Base-by-base conservation (phyloP, 2,797 vertebrate species). In the Sarcophilus harrisii region DNA sequence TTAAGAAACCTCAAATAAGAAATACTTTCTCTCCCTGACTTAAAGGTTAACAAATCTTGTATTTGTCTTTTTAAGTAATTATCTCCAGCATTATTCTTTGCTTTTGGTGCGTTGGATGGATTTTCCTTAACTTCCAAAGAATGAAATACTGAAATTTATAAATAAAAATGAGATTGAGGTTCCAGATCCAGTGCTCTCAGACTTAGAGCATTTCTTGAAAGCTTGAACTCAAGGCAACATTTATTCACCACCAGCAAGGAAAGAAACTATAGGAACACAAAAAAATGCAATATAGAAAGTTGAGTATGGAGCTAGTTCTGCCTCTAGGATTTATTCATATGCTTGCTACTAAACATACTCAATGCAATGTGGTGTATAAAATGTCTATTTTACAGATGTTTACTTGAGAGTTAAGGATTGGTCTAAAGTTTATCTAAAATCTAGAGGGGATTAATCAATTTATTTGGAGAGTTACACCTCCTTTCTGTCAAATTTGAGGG, bases 51-150 rank as follows among this genome's bases (percentile, higher is more conserved):
- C 89, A 55, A 93, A 96, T 81, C 8, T 45, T 94, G 58, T 60
- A n/a, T 38, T 81, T 89, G 9, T 91, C 49, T 30, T 96, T 95
- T 55, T 58, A 94, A 94, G 91, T 93, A 93, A 93, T 58, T 94
- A 14, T 91, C 21, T 96, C 93, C 89, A 90, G 57, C 24, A 93
- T 4, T 12, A 60, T 57, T 96, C 81, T 73, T 14, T 92, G 38
- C 60, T 30, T 91, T 96, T 55, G 57, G 0, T 94, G 60, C 57
- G 90, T 60, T 62, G 4, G 96, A 24, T 58, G 28, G 11, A n/a
- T 91, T 58, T 59, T 30, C 30, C 32, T 21, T 45, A 95, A 91
- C 13, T 92, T 94, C 93, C 91, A 93, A 92, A 62, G 14, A 93
- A 11, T 90, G 60, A 66, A 30, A 60, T 18, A 55, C 57, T 1